Evolutionary conservation across 2,797 vertebrate genomes (phyloP).

Genomic region (Spea hammondii): DNA sequence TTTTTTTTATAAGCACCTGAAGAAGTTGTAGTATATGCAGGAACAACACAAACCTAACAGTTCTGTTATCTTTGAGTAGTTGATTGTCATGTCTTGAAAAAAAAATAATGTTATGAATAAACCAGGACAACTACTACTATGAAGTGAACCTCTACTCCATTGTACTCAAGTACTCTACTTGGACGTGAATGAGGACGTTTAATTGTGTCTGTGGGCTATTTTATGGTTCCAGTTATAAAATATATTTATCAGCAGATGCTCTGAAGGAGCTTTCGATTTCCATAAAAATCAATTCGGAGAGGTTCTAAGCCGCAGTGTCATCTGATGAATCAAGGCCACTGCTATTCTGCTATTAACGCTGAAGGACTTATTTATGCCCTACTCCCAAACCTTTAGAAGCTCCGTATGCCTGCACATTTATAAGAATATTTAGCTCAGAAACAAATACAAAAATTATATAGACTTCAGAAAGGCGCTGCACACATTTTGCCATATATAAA

Average conservation of each 20-base stretch:
- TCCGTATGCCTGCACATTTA: not conserved
- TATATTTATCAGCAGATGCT: not conserved
- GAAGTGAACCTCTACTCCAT: not conserved
- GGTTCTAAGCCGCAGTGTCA: not conserved
- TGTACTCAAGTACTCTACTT: not conserved
- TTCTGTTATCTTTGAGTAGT: no score
- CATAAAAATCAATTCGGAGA: not conserved
- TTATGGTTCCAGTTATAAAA: slow-evolving; percentile 4
- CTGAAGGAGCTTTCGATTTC: not conserved
- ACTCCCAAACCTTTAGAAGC: not conserved
- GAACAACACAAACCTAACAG: no score
- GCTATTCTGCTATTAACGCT: not conserved
- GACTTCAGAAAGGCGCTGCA: no score
- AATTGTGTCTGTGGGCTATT: slow-evolving; percentile 6
- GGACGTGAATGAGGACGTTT: not conserved
- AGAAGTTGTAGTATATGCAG: no score
- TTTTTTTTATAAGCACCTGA: no score
- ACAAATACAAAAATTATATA: no score
- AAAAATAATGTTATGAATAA: no score
- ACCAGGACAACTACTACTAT: no score
- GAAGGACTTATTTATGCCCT: not conserved
- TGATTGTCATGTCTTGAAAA: no score
- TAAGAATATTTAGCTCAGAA: not conserved
- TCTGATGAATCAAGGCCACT: slow-evolving; percentile 6
- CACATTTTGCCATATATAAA: no score